Base-by-base conservation (phyloP, 2,888 invertebrate species). In the Leucophora obtusa region DNA sequence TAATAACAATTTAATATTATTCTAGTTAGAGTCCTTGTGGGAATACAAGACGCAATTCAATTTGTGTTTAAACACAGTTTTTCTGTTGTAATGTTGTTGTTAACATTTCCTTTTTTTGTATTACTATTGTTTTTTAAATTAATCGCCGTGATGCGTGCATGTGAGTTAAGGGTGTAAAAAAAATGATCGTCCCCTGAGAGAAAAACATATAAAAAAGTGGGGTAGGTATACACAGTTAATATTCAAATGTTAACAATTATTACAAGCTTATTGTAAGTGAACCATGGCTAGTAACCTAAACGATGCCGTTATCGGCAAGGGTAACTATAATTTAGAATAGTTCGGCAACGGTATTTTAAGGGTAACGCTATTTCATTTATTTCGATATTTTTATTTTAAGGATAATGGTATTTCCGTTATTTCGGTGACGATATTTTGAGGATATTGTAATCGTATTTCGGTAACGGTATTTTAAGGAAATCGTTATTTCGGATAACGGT, bases 31-130 rank as follows among this genome's bases (percentile, higher is more conserved):
- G 47, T 21, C 63, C 62, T 72, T 71, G n/a, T 47, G 72, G 72
- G 72, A 72, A 72, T 72, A 63, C 56, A 15, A 56, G 33, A n/a
- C 54, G 28, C 62, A 72, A 63, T 72, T 72, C 72, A 72, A 72
- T 72, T 72, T 72, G 62, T 72, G 47, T 47, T 54, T 63, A 18
- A 63, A 53, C 60, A 60, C 51, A 53, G 38, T 60, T 60, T 28
- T 53, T 53, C 21, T 60, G 43, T 47, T 38, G 38, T 70, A 59
- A 50, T 24, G 14, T 11, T 43, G 8, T 21, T 38, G 38, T 17
- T 35, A 17, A 18, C 14, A 11, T 59, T 59, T 47, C n/a, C n/a
- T 14, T n/a, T 47, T n/a, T 47, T 14, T n/a, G n/a, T 47, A 28
- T 1, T 47, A 47, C 5, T n/a, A 6, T 47, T n/a, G n/a, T n/a